Conservation (phyloP, 2,113 vertebrate genomes). For the Hippocampus barbouri region DNA sequence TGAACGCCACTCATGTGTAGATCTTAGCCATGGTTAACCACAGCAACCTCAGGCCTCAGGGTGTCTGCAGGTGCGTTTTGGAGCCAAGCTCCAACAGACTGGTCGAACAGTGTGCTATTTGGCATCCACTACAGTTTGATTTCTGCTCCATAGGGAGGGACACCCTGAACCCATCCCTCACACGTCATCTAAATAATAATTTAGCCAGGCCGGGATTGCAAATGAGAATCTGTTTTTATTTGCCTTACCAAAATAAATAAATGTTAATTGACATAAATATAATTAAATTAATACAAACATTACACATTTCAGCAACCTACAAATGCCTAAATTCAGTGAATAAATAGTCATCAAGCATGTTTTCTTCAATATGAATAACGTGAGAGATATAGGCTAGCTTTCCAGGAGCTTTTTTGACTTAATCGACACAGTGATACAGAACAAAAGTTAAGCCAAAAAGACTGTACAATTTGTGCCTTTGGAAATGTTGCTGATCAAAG, state of each 20-base stretch:
- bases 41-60: slow-evolving; percentile 38
- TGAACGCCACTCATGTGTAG: slow-evolving; percentile 28
- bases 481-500: not conserved
- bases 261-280: not conserved
- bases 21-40: slow-evolving; percentile 60
- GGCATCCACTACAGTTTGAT: slow-evolving; percentile 61
- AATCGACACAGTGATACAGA: not conserved
- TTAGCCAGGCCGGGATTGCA: not conserved
- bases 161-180: slow-evolving; percentile 63
- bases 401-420: not conserved
- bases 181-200: slow-evolving; percentile 3
- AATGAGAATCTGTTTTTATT: slow-evolving; percentile 1
- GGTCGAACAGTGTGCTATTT: slow-evolving; percentile 74
- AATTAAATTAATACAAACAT: not conserved
- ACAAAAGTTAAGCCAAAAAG: not conserved
- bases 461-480: not conserved
- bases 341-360: not conserved
- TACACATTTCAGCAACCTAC: slow-evolving; percentile 8
- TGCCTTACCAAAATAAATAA: not conserved
- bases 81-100: slow-evolving; percentile 74
- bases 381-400: not conserved
- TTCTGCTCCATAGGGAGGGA: slow-evolving; percentile 57
- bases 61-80: slow-evolving; percentile 62
- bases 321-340: not conserved
- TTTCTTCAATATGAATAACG: not conserved